phyloP scores from a whole-genome alignment of 2,113 vertebrate genomes.

The Sigmodon hispidus region DNA sequence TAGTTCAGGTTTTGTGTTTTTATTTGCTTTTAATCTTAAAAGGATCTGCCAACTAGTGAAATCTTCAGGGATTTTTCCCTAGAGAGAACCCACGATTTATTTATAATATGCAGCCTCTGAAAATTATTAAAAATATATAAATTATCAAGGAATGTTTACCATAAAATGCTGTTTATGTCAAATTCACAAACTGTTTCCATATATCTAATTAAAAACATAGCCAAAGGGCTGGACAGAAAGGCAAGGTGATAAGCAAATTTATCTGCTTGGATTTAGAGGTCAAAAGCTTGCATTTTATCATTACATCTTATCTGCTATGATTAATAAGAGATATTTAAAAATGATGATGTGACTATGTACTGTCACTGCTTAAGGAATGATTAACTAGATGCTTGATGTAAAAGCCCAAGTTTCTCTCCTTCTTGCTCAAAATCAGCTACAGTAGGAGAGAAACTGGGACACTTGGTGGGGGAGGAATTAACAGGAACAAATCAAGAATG shows the following conservation, averaged over 20 bases:
- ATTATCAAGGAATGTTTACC: background rate
- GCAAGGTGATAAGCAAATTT: background rate
- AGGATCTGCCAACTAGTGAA: constrained; percentile 3
- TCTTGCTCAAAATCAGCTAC: constrained; percentile 64
- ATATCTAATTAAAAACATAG: background rate
- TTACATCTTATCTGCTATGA: constrained; percentile 16
- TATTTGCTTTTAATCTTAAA: constrained; percentile 14
- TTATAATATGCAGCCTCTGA: constrained; percentile 11
- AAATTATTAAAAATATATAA: constrained; percentile 24
- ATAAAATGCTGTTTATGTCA: background rate
- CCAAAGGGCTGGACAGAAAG: background rate
- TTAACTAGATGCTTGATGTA: background rate
- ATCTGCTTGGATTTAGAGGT: background rate
- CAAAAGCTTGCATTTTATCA: background rate
- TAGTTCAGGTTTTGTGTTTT: background rate
- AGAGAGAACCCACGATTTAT: background rate
- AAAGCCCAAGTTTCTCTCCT: background rate
- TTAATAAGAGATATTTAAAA: background rate
- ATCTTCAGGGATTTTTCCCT: background rate
- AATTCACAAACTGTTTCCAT: background rate
- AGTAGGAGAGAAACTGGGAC: constrained; percentile 64
- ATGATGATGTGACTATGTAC: background rate
- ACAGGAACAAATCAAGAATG: constrained; percentile 61
- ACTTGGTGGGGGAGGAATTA: constrained; percentile 67
- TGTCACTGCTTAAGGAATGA: constrained; percentile 42